phyloP scores from a whole-genome alignment of 2,113 vertebrate species.

The Charadrius vociferus region DNA sequence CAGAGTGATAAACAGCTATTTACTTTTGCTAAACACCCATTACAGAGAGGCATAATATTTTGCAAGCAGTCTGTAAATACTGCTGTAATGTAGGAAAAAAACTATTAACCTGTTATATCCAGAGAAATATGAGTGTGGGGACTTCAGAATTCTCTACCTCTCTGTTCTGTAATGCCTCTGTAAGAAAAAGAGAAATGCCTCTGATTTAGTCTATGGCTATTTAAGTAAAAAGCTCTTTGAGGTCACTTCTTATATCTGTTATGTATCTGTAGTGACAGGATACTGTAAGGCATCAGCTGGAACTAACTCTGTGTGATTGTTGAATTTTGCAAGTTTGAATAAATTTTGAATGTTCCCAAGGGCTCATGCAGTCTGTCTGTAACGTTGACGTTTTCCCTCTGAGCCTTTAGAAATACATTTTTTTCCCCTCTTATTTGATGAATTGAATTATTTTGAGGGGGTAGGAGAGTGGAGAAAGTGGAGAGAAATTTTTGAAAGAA shows the following conservation, averaged over 20 bases:
- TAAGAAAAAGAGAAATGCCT: neutral
- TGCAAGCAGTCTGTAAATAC: neutral
- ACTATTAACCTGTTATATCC: neutral
- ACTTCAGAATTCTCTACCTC: neutral
- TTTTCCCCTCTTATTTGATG: neutral
- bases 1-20: neutral
- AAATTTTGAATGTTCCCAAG: neutral
- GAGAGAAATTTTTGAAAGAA: neutral
- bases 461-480: neutral
- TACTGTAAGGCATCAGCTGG: neutral
- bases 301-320: neutral
- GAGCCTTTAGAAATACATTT: neutral
- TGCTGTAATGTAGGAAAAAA: neutral
- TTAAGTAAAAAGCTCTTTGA: neutral
- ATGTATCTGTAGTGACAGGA: neutral
- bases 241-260: neutral
- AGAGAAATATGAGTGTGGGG: neutral
- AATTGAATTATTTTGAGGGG: neutral
- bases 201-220: neutral
- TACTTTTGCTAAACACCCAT: neutral
- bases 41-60: neutral
- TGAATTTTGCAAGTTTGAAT: conserved; percentile 7
- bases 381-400: neutral
- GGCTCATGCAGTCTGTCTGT: neutral
- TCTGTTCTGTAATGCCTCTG: neutral